Evolutionary conservation across 2,797 vertebrate genomes (phyloP).

Genomic region (Rhynchonycteris naso): DNA sequence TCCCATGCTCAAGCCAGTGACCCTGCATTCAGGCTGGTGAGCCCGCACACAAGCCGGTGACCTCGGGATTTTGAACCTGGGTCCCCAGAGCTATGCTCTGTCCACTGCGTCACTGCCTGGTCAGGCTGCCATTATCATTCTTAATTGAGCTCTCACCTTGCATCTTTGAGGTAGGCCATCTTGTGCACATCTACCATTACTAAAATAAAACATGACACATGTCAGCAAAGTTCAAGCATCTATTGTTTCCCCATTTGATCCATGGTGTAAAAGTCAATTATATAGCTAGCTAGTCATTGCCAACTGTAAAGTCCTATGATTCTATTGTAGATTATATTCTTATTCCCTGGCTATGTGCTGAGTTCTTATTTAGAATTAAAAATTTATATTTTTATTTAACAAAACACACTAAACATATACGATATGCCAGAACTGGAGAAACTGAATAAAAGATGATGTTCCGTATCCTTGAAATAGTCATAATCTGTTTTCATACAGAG

Average conservation of each 20-base stretch:
- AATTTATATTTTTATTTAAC: neutral
- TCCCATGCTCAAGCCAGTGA: too few relatives aligned
- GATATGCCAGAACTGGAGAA: neutral
- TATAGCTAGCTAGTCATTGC: neutral
- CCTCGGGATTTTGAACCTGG: too few relatives aligned
- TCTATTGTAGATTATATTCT: slow-evolving; percentile 39
- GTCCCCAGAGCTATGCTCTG: too few relatives aligned
- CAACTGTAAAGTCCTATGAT: neutral
- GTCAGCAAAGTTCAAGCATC: neutral
- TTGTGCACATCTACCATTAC: neutral
- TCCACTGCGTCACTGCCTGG: too few relatives aligned
- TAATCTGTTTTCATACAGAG: neutral
- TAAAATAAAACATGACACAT: neutral
- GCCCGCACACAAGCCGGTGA: too few relatives aligned
- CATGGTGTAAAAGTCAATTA: neutral
- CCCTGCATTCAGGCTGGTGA: too few relatives aligned
- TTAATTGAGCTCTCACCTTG: neutral
- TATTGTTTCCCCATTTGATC: neutral
- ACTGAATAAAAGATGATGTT: slow-evolving; percentile 11
- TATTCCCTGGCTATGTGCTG: neutral
- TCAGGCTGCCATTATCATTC: neutral
- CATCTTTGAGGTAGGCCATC: neutral
- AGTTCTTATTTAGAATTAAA: neutral
- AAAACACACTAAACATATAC: neutral
- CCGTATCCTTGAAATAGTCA: neutral